Evolutionary conservation across 2,888 invertebrate genomes (phyloP), one percentile per base, ranked within the genome.

Genomic region (Noctua fimbriata): DNA sequence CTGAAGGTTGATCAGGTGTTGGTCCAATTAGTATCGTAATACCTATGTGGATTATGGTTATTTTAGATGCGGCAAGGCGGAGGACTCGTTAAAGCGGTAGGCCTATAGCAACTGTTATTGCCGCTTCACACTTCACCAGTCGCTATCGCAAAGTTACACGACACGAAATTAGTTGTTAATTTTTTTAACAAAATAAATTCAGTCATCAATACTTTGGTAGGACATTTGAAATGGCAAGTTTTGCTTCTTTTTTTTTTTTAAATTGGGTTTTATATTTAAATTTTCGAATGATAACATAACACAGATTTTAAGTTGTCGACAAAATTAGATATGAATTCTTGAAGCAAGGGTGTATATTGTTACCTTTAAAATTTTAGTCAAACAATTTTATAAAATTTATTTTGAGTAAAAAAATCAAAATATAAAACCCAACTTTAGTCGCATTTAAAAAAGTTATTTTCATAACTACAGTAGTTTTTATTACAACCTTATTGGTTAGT

Each of bases 201-300:
- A 89, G 83, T 89, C 88, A 60, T 78, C 73, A 52, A 65, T 70
- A 76, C 87, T 90, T 90, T 90, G 87, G 89, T 90, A 81, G 66
- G 10, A 73, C 41, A 44, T 71, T 83, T n/a, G 18, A 71, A 75
- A 85, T 88, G 89, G 90, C 89, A 90, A 90, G 90, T 76, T 70
- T 73, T 6, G 10, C 3, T 44, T 63, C 7, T 49, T 28, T 14
- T 28, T 44, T n/a, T n/a, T 76, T 18, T 4, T 55, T 55, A 10
- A 55, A 55, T 72, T 74, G 21, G 55, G 76, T 84, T 69, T 66
- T 41, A 76, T 16, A 83, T 66, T 36, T 4, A 18, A 14, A 24
- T 49, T 49, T 58, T 18, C 18, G 24, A 67, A 69, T 67, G 32
- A 14, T 63, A 63, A n/a, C 16, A 16, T 16, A 66, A 66, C 36